Base-by-base conservation (phyloP, 2,888 invertebrate species). In the Allygus modestus region DNA sequence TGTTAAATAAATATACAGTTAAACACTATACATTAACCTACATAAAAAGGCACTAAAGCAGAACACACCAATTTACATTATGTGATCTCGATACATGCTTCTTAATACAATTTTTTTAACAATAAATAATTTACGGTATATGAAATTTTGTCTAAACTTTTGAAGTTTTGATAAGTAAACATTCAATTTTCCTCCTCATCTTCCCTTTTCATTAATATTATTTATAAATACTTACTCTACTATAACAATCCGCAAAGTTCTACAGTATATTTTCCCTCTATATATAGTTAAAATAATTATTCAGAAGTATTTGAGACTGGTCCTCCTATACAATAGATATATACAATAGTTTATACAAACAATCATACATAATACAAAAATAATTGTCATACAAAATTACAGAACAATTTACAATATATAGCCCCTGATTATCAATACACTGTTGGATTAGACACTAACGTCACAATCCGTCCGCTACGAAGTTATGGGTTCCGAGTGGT, bases 331-430 rank as follows among this genome's bases (percentile, higher is more conserved):
- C 65, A 65, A 65, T 2, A 65, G 17, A 65, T 65, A 65, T 65
- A 65, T 31, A 65, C 15, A 65, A 5, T 0, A 17, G 28, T 28
- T 65, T 28, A 65, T 26, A 28, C 23, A 46, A 12, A 54, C 54
- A 54, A 20, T 54, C 23, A 23, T 54, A 54, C 54, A 54, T n/a
- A n/a, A 51, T 54, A 54, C 65, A 65, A 65, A 65, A 65, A 65
- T 65, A 65, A 65, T 65, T 65, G 65, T 65, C 31, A 31, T 65
- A 65, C 65, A 65, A 65, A 65, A 65, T 28, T 65, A 28, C 31
- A 58, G 20, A 7, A 15, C 15, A 65, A 1, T 65, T 65, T 65
- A 65, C 65, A 65, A 20, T 31, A 26, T 65, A 26, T 65, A 65
- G 0, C 12, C 65, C 65, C 65, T 65, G 65, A 65, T 58, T 58